Percentiles rank a stretch among this genome's conserved stretches.
phyloP scores from a whole-genome alignment of 1,140 invertebrate genomes.

The Elysia chlorotica region DNA sequence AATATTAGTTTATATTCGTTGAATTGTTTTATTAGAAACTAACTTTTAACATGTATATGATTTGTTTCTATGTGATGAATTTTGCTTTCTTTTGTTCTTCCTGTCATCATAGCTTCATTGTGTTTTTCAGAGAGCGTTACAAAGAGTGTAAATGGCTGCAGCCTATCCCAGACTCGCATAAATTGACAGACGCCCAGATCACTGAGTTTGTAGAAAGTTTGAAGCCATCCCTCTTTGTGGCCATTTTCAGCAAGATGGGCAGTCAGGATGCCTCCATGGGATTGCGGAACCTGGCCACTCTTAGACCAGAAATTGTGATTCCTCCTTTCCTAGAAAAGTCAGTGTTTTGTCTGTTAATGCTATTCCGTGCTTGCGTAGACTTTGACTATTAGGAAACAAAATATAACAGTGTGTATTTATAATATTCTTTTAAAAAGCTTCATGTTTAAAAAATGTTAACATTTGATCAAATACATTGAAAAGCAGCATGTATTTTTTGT shows the following conservation, averaged over 20 bases:
- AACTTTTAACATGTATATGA: too few species aligned
- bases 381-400: too few species aligned
- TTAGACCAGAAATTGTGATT: slow-evolving; percentile 83
- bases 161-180: slow-evolving; percentile 70
- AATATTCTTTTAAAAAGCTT: too few species aligned
- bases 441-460: too few species aligned
- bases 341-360: too few species aligned
- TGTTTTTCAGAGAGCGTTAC: slow-evolving; percentile 70
- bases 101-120: not conserved
- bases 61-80: not conserved
- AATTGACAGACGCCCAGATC: slow-evolving; percentile 80
- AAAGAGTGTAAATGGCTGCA: slow-evolving; percentile 71
- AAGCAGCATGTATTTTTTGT: too few species aligned
- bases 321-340: slow-evolving; percentile 80
- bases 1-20: too few species aligned
- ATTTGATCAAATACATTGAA: too few species aligned
- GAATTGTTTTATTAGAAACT: too few species aligned
- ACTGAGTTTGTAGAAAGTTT: slow-evolving; percentile 80
- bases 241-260: slow-evolving; percentile 79
- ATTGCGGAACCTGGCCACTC: slow-evolving; percentile 75
- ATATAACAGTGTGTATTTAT: too few species aligned
- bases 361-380: too few species aligned
- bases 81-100: not conserved
- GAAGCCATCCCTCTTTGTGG: slow-evolving; percentile 71
- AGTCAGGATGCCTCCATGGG: slow-evolving; percentile 71